phyloP scores from a whole-genome alignment of 2,888 invertebrate genomes.

The Amphipyra tragopoginis region DNA sequence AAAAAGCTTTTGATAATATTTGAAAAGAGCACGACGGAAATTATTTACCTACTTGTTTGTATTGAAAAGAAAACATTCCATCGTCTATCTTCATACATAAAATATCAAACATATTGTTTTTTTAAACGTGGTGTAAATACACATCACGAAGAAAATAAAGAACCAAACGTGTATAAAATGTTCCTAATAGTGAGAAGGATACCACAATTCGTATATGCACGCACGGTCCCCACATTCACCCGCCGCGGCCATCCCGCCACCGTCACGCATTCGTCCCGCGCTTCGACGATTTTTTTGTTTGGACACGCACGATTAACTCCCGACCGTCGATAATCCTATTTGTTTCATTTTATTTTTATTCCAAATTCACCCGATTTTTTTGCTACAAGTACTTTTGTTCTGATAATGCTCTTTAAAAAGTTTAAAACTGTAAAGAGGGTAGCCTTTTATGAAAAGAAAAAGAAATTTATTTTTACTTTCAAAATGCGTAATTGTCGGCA shows the following conservation, averaged over 20 bases:
- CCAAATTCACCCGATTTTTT: slow-evolving; percentile 17
- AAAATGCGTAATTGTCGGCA: slow-evolving; percentile 1
- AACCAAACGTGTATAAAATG: slow-evolving; percentile 40
- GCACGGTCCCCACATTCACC: slow-evolving; percentile 44
- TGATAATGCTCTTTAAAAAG: neutral
- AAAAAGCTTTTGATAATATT: too few species aligned
- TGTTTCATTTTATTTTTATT: slow-evolving; percentile 42
- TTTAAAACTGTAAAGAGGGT: neutral
- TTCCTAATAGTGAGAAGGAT: slow-evolving; percentile 37
- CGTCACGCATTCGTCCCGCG: slow-evolving; percentile 15
- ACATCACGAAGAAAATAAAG: slow-evolving; percentile 30
- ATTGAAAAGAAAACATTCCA: too few species aligned
- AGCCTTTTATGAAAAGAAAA: neutral
- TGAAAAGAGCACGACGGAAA: too few species aligned
- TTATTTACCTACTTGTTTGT: too few species aligned
- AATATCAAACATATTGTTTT: neutral
- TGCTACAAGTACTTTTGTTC: slow-evolving; percentile 5
- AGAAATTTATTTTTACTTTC: neutral
- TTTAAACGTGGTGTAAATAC: slow-evolving; percentile 4
- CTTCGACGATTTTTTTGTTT: slow-evolving; percentile 56
- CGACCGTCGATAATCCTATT: slow-evolving; percentile 52
- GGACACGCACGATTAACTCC: slow-evolving; percentile 60
- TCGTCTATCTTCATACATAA: too few species aligned
- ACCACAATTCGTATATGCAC: slow-evolving; percentile 56
- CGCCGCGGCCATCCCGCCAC: slow-evolving; percentile 18